phyloP scores from a whole-genome alignment of 1,140 invertebrate species.

The Globodera ellingtonae region DNA sequence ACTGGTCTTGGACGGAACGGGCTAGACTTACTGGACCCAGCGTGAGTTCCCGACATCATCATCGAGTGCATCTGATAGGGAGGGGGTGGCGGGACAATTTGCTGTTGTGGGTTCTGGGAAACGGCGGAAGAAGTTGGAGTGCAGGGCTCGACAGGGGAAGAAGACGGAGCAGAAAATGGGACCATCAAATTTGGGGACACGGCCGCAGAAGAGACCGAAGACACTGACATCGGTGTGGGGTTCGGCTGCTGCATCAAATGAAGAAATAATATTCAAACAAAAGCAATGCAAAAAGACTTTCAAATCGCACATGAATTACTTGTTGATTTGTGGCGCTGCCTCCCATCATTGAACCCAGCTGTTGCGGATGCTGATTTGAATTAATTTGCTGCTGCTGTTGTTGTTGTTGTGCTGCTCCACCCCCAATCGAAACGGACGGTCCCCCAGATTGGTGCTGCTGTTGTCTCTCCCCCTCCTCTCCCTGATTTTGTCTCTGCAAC shows the following conservation, averaged over 20 bases:
- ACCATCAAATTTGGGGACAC: background rate
- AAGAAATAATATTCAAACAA: background rate
- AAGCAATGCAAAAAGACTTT: background rate
- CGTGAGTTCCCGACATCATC: background rate
- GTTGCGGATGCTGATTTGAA: no score
- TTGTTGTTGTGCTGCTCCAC: background rate
- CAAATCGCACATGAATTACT: background rate
- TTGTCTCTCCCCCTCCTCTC: constrained; percentile 1
- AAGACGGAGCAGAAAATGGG: constrained; percentile 11
- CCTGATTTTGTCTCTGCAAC: constrained; percentile 3
- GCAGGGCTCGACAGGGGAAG: background rate
- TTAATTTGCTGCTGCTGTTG: background rate
- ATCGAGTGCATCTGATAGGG: constrained; percentile 18
- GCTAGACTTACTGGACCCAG: constrained; percentile 1
- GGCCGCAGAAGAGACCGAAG: background rate
- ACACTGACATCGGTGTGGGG: background rate
- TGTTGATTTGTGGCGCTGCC: background rate
- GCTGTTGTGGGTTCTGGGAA: background rate
- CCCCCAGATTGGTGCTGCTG: constrained; percentile 2
- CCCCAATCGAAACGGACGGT: background rate
- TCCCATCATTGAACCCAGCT: background rate
- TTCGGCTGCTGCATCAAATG: background rate
- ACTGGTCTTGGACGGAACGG: background rate
- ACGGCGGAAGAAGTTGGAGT: background rate
- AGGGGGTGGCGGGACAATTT: background rate